Percentiles rank a stretch among this genome's conserved stretches.
Evolutionary conservation across 2,113 vertebrate species (phyloP).

Genomic region (Menidia beryllina): DNA sequence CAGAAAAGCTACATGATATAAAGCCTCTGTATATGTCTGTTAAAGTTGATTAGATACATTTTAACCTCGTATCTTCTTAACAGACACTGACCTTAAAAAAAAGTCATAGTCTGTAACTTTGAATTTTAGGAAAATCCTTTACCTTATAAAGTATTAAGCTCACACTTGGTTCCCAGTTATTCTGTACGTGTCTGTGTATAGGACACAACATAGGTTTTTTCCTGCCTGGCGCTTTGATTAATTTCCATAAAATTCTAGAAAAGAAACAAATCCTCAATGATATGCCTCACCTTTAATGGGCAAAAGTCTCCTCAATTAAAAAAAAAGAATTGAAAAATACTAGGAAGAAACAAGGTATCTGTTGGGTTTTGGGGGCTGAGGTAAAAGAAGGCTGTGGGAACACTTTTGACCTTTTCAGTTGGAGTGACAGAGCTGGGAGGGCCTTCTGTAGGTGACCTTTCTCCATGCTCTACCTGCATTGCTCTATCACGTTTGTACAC

Average conservation of each 20-base stretch:
- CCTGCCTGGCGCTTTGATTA: too few relatives aligned
- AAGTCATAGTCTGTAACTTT: too few relatives aligned
- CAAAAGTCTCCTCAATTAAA: slow-evolving; percentile 3
- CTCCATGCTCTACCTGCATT: slow-evolving; percentile 45
- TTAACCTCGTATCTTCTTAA: background rate
- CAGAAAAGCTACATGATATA: slow-evolving; percentile 5
- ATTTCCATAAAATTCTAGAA: background rate
- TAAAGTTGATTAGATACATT: too few relatives aligned
- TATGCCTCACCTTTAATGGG: background rate
- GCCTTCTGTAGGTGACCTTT: slow-evolving; percentile 80
- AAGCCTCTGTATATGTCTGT: background rate
- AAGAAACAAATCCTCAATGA: background rate
- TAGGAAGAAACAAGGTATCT: slow-evolving; percentile 21
- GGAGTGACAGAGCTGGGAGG: slow-evolving; percentile 75
- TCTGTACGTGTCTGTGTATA: background rate
- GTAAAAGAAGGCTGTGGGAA: slow-evolving; percentile 55
- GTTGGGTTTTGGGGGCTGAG: slow-evolving; percentile 28
- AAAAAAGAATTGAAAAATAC: background rate
- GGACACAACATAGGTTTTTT: background rate
- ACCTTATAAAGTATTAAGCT: background rate
- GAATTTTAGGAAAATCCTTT: too few relatives aligned
- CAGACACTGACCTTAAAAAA: background rate
- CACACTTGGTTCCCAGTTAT: background rate
- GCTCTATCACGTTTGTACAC: slow-evolving; percentile 38
- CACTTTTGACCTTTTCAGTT: slow-evolving; percentile 83